phyloP scores from a whole-genome alignment of 2,113 vertebrate genomes.

The Lynx canadensis region DNA sequence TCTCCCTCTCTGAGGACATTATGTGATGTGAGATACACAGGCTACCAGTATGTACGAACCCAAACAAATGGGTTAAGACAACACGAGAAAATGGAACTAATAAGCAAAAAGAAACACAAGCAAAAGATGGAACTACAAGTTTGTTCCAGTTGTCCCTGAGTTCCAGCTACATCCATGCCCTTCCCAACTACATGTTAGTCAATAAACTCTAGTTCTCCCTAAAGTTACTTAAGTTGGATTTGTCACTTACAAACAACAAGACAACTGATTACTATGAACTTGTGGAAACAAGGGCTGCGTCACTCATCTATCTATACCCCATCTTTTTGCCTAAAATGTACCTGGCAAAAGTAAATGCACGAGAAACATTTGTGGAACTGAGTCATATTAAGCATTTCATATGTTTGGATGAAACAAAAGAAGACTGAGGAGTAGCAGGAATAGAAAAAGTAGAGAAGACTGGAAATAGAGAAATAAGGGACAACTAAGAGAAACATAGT shows the following conservation, averaged over 20 bases:
- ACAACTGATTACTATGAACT: background rate
- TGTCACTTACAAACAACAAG: background rate
- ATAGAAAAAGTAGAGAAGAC: background rate
- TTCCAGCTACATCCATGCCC: background rate
- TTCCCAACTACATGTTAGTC: background rate
- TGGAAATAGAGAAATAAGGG: background rate
- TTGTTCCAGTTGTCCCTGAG: background rate
- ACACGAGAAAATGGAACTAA: background rate
- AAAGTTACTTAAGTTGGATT: background rate
- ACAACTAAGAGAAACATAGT: background rate
- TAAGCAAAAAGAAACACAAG: background rate
- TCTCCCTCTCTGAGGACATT: background rate
- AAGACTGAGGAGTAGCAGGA: background rate
- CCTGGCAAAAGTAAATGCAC: background rate
- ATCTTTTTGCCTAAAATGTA: background rate
- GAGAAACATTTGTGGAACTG: background rate
- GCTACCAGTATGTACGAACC: background rate
- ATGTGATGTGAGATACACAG: background rate
- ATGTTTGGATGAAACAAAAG: background rate
- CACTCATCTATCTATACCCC: background rate
- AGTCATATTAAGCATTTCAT: background rate
- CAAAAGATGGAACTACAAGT: background rate
- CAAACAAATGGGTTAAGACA: background rate
- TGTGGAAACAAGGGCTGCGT: background rate
- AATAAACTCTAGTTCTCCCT: background rate